Evolutionary conservation across 2,888 invertebrate species (phyloP), one percentile per base, ranked within the genome.

Genomic region (Cerastoderma edule): DNA sequence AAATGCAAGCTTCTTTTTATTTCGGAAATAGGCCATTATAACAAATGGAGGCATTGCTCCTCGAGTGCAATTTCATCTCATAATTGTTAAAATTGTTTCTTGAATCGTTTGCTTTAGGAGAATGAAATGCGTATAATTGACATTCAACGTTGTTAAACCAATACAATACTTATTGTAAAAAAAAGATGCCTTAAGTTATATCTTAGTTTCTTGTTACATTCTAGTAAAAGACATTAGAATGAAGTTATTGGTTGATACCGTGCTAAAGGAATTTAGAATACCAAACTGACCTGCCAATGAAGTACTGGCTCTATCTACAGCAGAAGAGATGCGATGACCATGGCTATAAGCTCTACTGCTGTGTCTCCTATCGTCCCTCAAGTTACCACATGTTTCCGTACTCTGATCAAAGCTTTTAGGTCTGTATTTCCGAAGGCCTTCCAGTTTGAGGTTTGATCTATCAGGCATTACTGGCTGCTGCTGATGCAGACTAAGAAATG

Each of bases 401-500:
- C 32, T 6, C 32, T 56, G 3, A 4, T 72, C 72, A 64, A 68
- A 44, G 60, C 74, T 72, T 16, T 33, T 39, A 32, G 78, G 78
- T 65, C 56, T 64, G 56, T 24, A 74, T 65, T 57, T 72, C n/a
- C 46, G n/a, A 0, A 74, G 56, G 1, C 74, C 74, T 22, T 78
- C 68, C 1, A 78, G 60, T 35, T 32, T 56, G 8, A 78, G 50
- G 16, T 68, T 65, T 3, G 78, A 66, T 22, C 60, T 54, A 54
- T 78, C 78, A 4, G 76, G 75, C 27, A 44, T 33, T 13, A 46
- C 24, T 22, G 19, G 16, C 6, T 33, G 39, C 27, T 19, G 16
- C 6, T 33, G 39, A 32, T 56, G 30, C 19, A 30, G 1, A 16
- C 30, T 28, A 1, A 56, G 27, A 32, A 56, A 56, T 19, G 56